Conservation (phyloP, 2,888 invertebrate genomes). For the Polylopha cassiicola region DNA sequence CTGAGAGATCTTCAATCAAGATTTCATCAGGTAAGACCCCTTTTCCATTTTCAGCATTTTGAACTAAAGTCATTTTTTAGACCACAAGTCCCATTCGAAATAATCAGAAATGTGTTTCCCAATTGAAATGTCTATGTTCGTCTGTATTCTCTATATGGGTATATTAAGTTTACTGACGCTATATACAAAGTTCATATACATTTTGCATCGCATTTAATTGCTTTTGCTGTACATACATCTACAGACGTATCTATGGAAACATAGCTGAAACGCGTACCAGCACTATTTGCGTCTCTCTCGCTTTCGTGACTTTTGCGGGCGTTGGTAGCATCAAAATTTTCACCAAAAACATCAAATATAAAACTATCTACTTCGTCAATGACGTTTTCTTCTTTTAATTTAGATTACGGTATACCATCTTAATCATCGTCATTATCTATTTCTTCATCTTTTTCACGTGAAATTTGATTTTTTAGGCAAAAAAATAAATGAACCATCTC, state of each 20-base stretch:
- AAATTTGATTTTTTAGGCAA: background rate
- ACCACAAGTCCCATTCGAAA: too few relatives aligned
- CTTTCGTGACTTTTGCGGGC: slow-evolving; percentile 19
- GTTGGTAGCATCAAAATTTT: slow-evolving; percentile 11
- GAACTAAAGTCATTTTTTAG: background rate
- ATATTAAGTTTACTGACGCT: too few relatives aligned
- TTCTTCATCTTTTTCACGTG: background rate
- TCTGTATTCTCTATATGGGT: too few relatives aligned
- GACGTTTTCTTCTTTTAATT: slow-evolving; percentile 2
- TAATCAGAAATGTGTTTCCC: too few relatives aligned
- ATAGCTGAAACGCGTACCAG: slow-evolving; percentile 13
- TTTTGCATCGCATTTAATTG: too few relatives aligned
- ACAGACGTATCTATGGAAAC: slow-evolving; percentile 15
- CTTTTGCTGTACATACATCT: too few relatives aligned
- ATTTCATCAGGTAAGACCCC: slow-evolving; percentile 23
- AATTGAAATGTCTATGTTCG: too few relatives aligned
- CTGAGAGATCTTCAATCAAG: slow-evolving; percentile 7
- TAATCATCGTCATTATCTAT: background rate
- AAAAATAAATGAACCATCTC: slow-evolving; percentile 6
- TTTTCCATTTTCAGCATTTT: background rate
- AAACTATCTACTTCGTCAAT: background rate
- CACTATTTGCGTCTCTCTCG: slow-evolving; percentile 22
- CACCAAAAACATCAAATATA: background rate
- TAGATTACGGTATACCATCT: too few relatives aligned
- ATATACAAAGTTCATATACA: too few relatives aligned